Conservation (phyloP, 2,888 invertebrate genomes). For the Rotaria socialis region DNA sequence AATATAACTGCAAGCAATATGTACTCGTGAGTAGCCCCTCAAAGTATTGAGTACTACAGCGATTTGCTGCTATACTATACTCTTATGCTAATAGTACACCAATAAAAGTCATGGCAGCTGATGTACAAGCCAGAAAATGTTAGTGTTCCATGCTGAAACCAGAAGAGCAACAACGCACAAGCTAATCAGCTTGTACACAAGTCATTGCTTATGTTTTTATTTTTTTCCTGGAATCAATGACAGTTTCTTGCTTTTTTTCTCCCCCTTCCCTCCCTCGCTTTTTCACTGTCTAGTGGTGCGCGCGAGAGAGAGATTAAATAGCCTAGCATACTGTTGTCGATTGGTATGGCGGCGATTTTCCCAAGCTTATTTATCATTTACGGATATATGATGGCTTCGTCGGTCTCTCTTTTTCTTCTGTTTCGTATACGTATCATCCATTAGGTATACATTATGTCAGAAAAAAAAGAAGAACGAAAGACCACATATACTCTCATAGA, state of each 20-base stretch:
- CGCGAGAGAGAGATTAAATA: not conserved
- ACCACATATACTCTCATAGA: not conserved
- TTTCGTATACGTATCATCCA: slow-evolving; percentile 7
- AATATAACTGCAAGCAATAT: not conserved
- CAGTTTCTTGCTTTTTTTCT: not conserved
- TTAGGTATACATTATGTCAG: not conserved
- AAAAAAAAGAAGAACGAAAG: slow-evolving; percentile 37
- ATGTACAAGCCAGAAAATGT: too few relatives aligned
- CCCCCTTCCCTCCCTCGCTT: not conserved
- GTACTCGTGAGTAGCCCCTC: not conserved
- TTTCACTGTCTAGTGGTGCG: not conserved
- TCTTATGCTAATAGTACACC: not conserved
- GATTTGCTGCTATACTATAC: not conserved
- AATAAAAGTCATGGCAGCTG: too few relatives aligned
- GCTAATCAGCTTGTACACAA: not conserved
- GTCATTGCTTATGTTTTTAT: not conserved
- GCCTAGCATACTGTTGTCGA: not conserved
- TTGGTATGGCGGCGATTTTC: not conserved
- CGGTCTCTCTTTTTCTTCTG: not conserved
- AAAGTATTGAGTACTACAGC: not conserved
- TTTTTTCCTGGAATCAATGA: not conserved
- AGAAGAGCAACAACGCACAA: not conserved
- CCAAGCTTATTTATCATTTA: not conserved
- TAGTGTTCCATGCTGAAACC: too few relatives aligned
- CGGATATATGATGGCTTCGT: not conserved